Evolutionary conservation across 2,888 invertebrate genomes (phyloP).

Genomic region (Brenthis hecate): DNA sequence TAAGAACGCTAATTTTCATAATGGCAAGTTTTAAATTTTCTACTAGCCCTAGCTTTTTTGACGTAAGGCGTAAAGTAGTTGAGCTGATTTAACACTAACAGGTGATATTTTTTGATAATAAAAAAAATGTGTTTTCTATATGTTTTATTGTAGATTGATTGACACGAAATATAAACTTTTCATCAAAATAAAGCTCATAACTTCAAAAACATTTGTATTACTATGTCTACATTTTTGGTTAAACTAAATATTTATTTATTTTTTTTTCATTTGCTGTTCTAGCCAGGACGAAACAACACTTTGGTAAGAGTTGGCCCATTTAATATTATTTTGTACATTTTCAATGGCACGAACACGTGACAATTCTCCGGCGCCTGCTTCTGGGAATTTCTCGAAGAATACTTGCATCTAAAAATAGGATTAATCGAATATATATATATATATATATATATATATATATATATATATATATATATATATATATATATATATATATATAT

Average conservation of each 20-base stretch:
- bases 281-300: slow-evolving; percentile 85
- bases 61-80: too few species aligned
- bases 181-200: neutral
- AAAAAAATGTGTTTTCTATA: too few species aligned
- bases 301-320: slow-evolving; percentile 87
- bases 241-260: neutral
- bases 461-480: too few species aligned
- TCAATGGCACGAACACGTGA: slow-evolving; percentile 89
- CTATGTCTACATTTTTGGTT: neutral
- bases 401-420: slow-evolving; percentile 83
- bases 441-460: too few species aligned
- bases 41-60: too few species aligned
- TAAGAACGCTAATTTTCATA: too few species aligned
- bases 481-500: too few species aligned
- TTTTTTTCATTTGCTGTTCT: slow-evolving; percentile 35
- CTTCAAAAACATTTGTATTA: neutral
- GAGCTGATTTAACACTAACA: too few species aligned
- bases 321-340: slow-evolving; percentile 89
- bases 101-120: too few species aligned
- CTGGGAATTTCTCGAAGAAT: slow-evolving; percentile 90
- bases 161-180: neutral
- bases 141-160: too few species aligned
- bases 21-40: too few species aligned
- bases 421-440: too few species aligned
- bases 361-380: slow-evolving; percentile 92